Percentiles rank a stretch among this genome's conserved stretches.
Evolutionary conservation across 2,797 vertebrate species (phyloP).

Genomic region (Toxotes lorentzi): DNA sequence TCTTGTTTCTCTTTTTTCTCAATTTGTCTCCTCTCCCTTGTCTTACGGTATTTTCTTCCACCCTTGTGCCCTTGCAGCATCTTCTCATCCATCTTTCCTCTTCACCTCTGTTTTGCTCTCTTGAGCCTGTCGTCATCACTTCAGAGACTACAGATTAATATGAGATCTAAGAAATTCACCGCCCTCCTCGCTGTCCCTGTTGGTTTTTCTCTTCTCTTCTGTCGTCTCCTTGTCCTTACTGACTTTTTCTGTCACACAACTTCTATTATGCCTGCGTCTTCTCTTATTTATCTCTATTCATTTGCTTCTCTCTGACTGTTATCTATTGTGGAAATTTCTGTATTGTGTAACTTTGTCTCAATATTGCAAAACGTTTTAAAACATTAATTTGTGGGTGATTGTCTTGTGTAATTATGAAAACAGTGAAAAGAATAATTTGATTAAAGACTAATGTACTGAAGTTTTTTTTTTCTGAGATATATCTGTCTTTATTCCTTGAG

Average conservation of each 20-base stretch:
- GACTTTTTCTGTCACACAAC: no score
- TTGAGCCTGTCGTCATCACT: background rate
- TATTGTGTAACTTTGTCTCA: background rate
- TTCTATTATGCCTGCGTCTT: background rate
- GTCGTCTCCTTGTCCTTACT: background rate
- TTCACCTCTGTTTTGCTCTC: background rate
- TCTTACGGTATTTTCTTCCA: slow-evolving; percentile 14
- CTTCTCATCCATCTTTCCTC: background rate
- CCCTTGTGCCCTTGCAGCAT: slow-evolving; percentile 7
- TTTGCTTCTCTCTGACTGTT: background rate
- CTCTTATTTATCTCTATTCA: background rate
- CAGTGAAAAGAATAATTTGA: background rate
- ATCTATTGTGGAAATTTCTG: background rate
- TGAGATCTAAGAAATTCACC: background rate
- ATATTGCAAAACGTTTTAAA: background rate
- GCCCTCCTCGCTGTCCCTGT: background rate
- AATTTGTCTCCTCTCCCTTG: background rate
- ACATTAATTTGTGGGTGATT: background rate
- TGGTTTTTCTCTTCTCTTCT: background rate
- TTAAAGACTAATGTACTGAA: background rate
- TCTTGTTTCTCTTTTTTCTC: background rate
- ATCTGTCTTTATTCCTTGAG: background rate
- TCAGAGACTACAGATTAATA: background rate
- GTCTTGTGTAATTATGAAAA: slow-evolving; percentile 8
- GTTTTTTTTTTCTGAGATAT: background rate